phyloP scores from a whole-genome alignment of 2,888 invertebrate genomes.

The Apocheima hispidaria region DNA sequence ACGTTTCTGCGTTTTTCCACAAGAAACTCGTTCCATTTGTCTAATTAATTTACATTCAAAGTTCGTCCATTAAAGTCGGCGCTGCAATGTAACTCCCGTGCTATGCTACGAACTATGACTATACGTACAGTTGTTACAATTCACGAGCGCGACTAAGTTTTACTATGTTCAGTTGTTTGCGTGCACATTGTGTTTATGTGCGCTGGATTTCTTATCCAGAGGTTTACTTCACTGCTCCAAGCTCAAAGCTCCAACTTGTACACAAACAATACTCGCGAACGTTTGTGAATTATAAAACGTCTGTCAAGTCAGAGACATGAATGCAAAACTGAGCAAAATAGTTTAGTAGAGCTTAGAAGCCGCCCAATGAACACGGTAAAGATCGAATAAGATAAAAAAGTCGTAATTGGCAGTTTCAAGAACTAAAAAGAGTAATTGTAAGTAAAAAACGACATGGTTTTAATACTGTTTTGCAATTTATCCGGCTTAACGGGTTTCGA shows the following conservation, averaged over 20 bases:
- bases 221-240: no score
- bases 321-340: slow-evolving; percentile 11
- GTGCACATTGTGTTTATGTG: not conserved
- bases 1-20: slow-evolving; percentile 19
- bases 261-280: not conserved
- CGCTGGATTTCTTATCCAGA: no score
- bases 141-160: not conserved
- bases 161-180: not conserved
- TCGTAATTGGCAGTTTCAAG: not conserved
- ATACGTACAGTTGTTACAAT: not conserved
- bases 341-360: slow-evolving; percentile 7
- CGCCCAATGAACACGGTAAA: not conserved
- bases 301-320: not conserved
- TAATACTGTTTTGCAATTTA: no score
- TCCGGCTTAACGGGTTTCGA: no score
- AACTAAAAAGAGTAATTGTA: no score
- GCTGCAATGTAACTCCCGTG: slow-evolving; percentile 1
- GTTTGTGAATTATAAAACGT: not conserved
- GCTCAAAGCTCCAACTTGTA: not conserved
- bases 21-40: slow-evolving; percentile 32
- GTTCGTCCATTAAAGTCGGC: slow-evolving; percentile 27
- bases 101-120: slow-evolving; percentile 1
- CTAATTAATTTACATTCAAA: slow-evolving; percentile 37
- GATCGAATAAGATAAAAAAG: not conserved
- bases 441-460: no score